phyloP scores from a whole-genome alignment of 2,113 vertebrate species.

The Rhabdomys dilectus region DNA sequence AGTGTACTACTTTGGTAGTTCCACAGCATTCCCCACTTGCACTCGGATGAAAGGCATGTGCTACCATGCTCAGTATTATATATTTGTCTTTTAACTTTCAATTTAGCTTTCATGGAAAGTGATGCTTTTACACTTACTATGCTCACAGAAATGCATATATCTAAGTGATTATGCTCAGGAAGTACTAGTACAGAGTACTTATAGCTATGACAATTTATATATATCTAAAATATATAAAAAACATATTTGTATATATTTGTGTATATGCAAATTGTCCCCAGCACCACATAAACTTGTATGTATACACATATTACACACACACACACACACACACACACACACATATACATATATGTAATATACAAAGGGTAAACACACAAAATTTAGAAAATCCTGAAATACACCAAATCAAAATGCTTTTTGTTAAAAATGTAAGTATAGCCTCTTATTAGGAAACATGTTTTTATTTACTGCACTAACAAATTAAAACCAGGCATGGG shows the following conservation, averaged over 20 bases:
- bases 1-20: not conserved
- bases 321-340: too few relatives aligned
- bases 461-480: not conserved
- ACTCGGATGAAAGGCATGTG: not conserved
- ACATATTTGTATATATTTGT: too few relatives aligned
- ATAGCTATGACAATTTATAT: too few relatives aligned
- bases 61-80: not conserved
- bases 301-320: too few relatives aligned
- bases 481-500: not conserved
- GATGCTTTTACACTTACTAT: not conserved
- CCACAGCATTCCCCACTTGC: not conserved
- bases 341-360: too few relatives aligned
- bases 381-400: not conserved
- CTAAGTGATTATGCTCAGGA: not conserved
- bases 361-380: not conserved
- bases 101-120: not conserved
- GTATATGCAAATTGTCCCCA: too few relatives aligned
- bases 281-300: too few relatives aligned
- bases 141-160: not conserved
- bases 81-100: not conserved
- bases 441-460: not conserved
- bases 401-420: not conserved
- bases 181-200: not conserved
- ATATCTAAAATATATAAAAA: too few relatives aligned
- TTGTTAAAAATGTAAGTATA: not conserved